A percentile compares a stretch with the other conserved stretches of the same genome.
Conservation (phyloP, 2,888 invertebrate genomes). For the Lasioglossum leucozonium region DNA sequence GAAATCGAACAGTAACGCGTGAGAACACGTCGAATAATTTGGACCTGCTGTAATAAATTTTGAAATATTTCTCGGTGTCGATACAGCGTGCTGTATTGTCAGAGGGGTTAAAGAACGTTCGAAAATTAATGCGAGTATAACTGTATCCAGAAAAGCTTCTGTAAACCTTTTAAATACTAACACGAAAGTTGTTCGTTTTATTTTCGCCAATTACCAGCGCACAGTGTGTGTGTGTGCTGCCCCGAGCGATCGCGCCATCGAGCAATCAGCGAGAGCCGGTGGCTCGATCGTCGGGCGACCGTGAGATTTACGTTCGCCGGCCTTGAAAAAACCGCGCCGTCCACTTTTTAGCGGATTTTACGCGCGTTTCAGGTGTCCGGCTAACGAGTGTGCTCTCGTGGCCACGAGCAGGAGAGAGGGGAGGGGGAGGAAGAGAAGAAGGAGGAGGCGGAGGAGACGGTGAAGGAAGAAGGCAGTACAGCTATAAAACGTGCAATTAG, state of each 20-base stretch:
- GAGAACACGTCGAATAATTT: too few relatives aligned
- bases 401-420: too few relatives aligned
- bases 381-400: constrained; percentile 31
- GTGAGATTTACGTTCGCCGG: constrained; percentile 54
- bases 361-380: constrained; percentile 27
- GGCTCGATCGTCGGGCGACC: constrained; percentile 16
- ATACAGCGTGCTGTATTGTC: background rate
- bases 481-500: constrained; percentile 39
- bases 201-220: background rate
- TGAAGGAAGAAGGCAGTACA: background rate
- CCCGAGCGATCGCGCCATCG: constrained; percentile 46
- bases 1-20: too few relatives aligned
- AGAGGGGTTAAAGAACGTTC: background rate
- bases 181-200: background rate
- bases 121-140: background rate
- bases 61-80: background rate
- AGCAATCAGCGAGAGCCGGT: constrained; percentile 39
- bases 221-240: too few relatives aligned
- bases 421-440: too few relatives aligned
- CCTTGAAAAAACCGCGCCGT: constrained; percentile 11
- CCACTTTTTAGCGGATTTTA: constrained; percentile 12
- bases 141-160: background rate
- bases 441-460: too few relatives aligned
- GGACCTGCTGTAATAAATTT: background rate
- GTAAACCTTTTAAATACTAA: background rate